Evolutionary conservation across 53 echinoderm and acorn worm genomes (phyloP), one percentile per base, ranked within the genome.

Genomic region (Echinometra lucunter): DNA sequence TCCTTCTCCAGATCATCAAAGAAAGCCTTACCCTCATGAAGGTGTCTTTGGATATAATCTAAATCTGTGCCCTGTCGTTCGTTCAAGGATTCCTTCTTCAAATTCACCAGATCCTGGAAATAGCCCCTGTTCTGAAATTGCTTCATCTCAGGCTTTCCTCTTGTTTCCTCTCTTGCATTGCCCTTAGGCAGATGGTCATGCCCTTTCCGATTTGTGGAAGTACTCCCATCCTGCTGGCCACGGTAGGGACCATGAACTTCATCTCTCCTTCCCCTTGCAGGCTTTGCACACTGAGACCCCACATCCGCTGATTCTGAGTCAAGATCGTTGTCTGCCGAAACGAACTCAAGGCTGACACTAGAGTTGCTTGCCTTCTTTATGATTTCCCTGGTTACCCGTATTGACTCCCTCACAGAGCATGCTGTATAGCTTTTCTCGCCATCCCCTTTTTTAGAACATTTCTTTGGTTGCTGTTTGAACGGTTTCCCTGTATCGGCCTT

Each of bases 301-400:
- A 44, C 92, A 63, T 57, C 63, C 57, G 58, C 40, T 37, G 19
- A 37, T 21, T 37, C 25, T 6, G 90, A 90, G 21, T 56, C 81
- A 21, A n/a, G 28, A 47, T 37, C 34, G 80, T 74, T 80, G 2
- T 74, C 34, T 2, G 18, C 57, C 3, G 80, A 57, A 30, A 78
- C 15, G 37, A 80, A 72, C 16, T 92, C 92, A 18, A 74, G 80
- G 66, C 80, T 78, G 53, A 92, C 13, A 34, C 93, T 92, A 80
- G 27, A 53, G 5, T 57, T 16, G 37, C 80, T 75, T 10, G 53
- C 80, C 57, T 78, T 34, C 93, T 53, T 74, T 12, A 78, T 49
- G 37, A 30, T 57, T 38, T 89, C 89, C 37, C 37, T 89, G 35
- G 37, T 60, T 21, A 92, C 30, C 35, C 57, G 34, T 30, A 78